Evolutionary conservation across 2,888 invertebrate species (phyloP), one percentile per base, ranked within the genome.

Genomic region (Megalurothrips usitatus): DNA sequence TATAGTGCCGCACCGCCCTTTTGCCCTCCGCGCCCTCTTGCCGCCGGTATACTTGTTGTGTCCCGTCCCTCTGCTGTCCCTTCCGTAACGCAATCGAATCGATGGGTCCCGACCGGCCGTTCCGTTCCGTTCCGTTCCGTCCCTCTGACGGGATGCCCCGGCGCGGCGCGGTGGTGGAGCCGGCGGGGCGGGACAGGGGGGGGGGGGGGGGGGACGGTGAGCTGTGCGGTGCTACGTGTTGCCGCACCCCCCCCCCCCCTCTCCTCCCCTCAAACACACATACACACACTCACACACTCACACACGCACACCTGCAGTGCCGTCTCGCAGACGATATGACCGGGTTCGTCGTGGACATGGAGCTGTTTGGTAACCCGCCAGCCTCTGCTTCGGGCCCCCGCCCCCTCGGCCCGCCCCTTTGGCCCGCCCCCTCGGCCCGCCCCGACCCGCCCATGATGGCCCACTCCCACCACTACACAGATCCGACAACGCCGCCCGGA

Each of bases 31-130:
- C 6, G 34, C 34, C 34, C 34, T 43, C 34, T 6, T n/a, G n/a
- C 34, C 34, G 2, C 34, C 34, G 34, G 34, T 6, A 58, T 58
- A 14, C 1, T 58, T 58, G 58, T 58, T 43, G 34, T 43, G 34
- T 43, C 34, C 34, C 6, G 3, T 6, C 34, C 6, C 34, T 6
- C 34, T 43, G 58, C 14, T 14, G 11, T 58, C 6, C 19, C 14
- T 26, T 26, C 68, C 23, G 58, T 75, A 75, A 26, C 68, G n/a
- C 68, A 75, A 75, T 75, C 68, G 26, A n/a, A 75, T 75, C 26
- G 68, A 75, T 75, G 68, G 26, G 58, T 17, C 58, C 58, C n/a
- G 6, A 58, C 17, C 19, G 58, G 6, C 58, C 14, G n/a, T n/a
- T n/a, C n/a, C n/a, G n/a, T n/a, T n/a, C n/a, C n/a, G n/a, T n/a